Evolutionary conservation across 2,797 vertebrate genomes (phyloP), one percentile per base, ranked within the genome.

Genomic region (Anguilla obscura): DNA sequence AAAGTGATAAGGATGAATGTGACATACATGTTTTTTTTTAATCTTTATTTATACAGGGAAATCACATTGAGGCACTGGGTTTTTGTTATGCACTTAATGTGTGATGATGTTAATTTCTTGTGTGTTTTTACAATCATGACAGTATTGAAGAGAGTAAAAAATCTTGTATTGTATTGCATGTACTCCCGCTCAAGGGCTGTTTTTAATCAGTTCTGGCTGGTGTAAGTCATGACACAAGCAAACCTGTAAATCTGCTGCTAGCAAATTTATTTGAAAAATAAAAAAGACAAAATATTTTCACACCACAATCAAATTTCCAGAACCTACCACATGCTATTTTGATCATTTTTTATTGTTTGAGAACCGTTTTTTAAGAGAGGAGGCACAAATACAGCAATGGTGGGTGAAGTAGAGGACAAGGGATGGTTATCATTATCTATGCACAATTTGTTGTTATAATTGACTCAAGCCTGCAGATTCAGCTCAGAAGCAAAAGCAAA

Each of bases 11-110:
- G 5, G 16, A 30, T 5, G 30, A 36, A 79, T 79, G 4, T 3
- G 27, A 8, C 24, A 30, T 71, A 33, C n/a, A 71, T 45, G 40
- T 45, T 45, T 45, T 45, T 5, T 45, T 45, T 45, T 45, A 4
- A 45, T 4, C 40, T 45, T 45, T 45, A 40, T 40, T 45, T 45
- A 45, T 45, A 45, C 40, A 45, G 40, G 40, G 40, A 45, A 45
- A 45, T 45, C 40, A 45, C 40, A 45, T 45, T 45, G 40, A 45
- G 40, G 40, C 40, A 45, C 40, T 45, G 40, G 40, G 40, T 45
- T 80, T 16, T 48, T 8, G n/a, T 90, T 88, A 90, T 90, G 56
- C 16, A 71, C 63, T 86, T 88, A 88, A 87, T 82, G 33, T 79
- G 86, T 54, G 54, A 4, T 71, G 27, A 27, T 71, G 66, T 27